These are phyloP conservation scores for Heliothis subflexa DNA, from an alignment of 1,140 invertebrate species.

Conservation along the genomic window DNA sequence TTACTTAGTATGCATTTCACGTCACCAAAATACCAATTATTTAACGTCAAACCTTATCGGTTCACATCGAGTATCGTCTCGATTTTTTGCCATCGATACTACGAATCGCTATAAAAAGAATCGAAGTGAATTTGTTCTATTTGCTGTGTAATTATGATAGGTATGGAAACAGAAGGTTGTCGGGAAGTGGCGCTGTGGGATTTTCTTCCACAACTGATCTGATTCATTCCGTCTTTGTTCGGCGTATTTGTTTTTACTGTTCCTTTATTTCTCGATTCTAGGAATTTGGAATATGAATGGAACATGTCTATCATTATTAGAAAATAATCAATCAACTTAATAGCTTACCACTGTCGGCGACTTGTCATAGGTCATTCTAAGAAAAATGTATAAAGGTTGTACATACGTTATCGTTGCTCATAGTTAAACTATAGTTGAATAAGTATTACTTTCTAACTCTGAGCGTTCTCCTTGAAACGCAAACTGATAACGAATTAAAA, in stretches of 20 bases:
- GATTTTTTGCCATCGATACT: conserved; percentile 8
- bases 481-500: too few species aligned
- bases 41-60: not conserved
- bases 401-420: too few species aligned
- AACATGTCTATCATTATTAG: not conserved
- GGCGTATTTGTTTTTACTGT: conserved; percentile 37
- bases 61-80: conserved; percentile 8
- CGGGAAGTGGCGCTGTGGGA: conserved; percentile 43
- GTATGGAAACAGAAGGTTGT: conserved; percentile 35
- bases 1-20: too few species aligned
- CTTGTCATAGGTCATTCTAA: not conserved
- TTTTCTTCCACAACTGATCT: conserved; percentile 45
- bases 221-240: conserved; percentile 47
- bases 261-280: conserved; percentile 21
- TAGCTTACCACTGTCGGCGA: not conserved
- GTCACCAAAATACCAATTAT: not conserved
- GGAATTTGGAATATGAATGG: conserved; percentile 8
- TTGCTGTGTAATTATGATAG: conserved; percentile 44
- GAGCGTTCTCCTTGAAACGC: too few species aligned
- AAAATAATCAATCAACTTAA: not conserved
- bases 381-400: not conserved
- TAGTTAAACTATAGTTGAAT: too few species aligned
- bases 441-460: too few species aligned
- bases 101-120: conserved; percentile 26
- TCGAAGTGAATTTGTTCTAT: conserved; percentile 42